Evolutionary conservation across 2,797 vertebrate species (phyloP).

Genomic region (Setipinna tenuifilis): DNA sequence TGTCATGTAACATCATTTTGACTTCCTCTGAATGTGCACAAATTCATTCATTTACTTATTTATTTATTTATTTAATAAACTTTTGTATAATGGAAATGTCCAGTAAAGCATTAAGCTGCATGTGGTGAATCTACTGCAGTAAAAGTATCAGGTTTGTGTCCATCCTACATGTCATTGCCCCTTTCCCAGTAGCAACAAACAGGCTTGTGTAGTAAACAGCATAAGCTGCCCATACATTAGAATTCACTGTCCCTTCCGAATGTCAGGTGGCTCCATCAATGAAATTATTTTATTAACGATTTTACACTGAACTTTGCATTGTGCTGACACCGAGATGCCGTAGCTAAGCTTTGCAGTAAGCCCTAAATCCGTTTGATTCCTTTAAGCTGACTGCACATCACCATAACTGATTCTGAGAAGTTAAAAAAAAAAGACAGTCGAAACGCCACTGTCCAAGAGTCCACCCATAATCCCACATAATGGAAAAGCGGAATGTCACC

Average conservation of each 20-base stretch:
- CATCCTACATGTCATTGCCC: not conserved
- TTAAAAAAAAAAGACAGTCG: conserved; percentile 62
- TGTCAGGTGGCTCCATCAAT: conserved; percentile 68
- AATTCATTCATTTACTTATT: too few relatives aligned
- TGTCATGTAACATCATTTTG: too few relatives aligned
- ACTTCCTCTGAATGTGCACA: too few relatives aligned
- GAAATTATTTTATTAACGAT: conserved; percentile 81
- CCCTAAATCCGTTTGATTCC: conserved; percentile 79
- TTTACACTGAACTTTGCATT: conserved; percentile 80
- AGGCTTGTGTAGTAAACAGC: not conserved
- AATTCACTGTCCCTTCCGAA: conserved; percentile 63
- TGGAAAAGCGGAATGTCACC: conserved; percentile 85
- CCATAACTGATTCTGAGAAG: conserved; percentile 77
- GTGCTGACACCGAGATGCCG: conserved; percentile 79
- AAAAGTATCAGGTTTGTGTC: not conserved
- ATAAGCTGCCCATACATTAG: conserved; percentile 61
- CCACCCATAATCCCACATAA: conserved; percentile 80
- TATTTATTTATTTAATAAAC: too few relatives aligned
- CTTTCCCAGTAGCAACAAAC: not conserved
- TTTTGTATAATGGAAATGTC: too few relatives aligned
- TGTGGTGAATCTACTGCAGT: too few relatives aligned
- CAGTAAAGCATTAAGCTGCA: too few relatives aligned
- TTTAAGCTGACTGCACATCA: conserved; percentile 75
- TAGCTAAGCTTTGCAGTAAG: conserved; percentile 80
- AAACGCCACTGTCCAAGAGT: conserved; percentile 65